Conservation (phyloP, 2,888 invertebrate genomes). For the Chelonus formosanus region DNA sequence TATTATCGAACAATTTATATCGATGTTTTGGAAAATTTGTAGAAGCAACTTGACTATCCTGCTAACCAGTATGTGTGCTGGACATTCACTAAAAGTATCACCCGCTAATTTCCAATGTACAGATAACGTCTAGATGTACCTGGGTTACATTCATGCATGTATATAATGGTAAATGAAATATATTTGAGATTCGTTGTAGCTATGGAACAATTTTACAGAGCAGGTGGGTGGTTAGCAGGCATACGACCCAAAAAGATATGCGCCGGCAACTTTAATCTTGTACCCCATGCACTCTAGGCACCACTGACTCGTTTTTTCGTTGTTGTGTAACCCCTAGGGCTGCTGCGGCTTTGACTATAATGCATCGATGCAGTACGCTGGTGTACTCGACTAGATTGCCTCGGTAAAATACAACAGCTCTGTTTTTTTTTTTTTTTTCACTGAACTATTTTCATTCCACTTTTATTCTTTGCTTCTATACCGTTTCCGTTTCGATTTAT, state of each 20-base stretch:
- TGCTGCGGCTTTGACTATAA: slow-evolving; percentile 26
- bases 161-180: neutral
- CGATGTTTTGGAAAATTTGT: slow-evolving; percentile 46
- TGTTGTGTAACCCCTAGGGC: slow-evolving; percentile 20
- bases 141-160: neutral
- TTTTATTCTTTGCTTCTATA: slow-evolving; percentile 2
- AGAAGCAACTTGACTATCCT: too few species aligned
- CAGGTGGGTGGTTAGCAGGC: neutral
- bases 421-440: neutral
- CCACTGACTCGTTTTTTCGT: slow-evolving; percentile 16
- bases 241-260: slow-evolving; percentile 33
- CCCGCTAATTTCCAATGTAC: too few species aligned
- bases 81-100: too few species aligned
- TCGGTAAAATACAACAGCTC: slow-evolving; percentile 25
- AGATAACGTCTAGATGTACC: too few species aligned
- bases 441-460: neutral
- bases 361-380: slow-evolving; percentile 30
- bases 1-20: slow-evolving; percentile 59
- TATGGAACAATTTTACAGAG: neutral
- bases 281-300: slow-evolving; percentile 5
- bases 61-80: too few species aligned
- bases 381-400: slow-evolving; percentile 33
- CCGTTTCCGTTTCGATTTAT: slow-evolving; percentile 10
- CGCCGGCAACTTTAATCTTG: slow-evolving; percentile 33
- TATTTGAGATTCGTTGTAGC: neutral